Base-by-base conservation (phyloP, 2,797 vertebrate genomes). In the Acrossocheilus wenchowensis region DNA sequence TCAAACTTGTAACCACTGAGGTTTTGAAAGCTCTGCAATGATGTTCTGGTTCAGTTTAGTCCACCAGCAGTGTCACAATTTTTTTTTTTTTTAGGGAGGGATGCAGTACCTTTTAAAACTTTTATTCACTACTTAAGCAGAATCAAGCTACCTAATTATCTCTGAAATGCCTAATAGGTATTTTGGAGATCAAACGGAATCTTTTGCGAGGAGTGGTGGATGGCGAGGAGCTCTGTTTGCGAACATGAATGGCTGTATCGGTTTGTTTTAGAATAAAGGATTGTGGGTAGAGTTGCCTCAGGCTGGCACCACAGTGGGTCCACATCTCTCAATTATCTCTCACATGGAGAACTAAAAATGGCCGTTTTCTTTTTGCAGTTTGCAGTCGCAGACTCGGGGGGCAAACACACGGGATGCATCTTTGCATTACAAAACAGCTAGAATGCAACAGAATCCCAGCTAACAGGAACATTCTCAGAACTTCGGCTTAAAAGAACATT, bases 121-220 rank as follows among this genome's bases (percentile, higher is more conserved):
- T 74, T 41, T 21, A 73, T 41, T 23, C 66, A 50, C 62, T 87
- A 41, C 88, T 78, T 78, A 78, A 88, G 77, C 36, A 78, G 74
- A 89, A 87, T 82, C 66, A 75, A 54, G 57, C 69, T 78, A 15
- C 23, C 85, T 91, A 90, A 92, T 91, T 90, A 90, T 74, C 71
- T 84, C 14, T 89, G 85, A 90, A 89, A 89, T 72, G 83, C 83
- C 90, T 87, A 81, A 69, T 87, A 84, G 90, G 86, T 85, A 66
- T 89, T 89, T 83, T 81, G 48, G 68, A 39, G 88, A 92, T 92
- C 88, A 89, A 87, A 87, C 75, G 30, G 81, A 64, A 79, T 73
- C 41, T 78, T 78, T 54, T 73, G 79, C 45, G 45, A 39, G 71
- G 68, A 84, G 75, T 50, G 62, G 52, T 83, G 23, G 71, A 78